Evolutionary conservation across 2,113 vertebrate genomes (phyloP).

Genomic region (Girardinichthys multiradiatus): DNA sequence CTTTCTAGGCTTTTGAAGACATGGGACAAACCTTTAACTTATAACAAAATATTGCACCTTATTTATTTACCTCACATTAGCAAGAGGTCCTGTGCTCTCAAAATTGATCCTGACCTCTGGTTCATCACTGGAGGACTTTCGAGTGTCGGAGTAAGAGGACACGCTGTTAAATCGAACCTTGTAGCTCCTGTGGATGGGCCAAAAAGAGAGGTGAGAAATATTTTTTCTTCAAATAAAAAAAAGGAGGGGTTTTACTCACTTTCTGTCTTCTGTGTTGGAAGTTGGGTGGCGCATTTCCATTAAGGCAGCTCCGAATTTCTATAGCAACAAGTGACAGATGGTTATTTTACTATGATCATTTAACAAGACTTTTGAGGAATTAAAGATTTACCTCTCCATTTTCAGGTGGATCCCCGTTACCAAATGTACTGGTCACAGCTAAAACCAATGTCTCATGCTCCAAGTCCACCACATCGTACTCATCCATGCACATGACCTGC

Average conservation of each 20-base stretch:
- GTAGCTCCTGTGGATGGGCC: slow-evolving; percentile 86
- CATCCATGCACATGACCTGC: slow-evolving; percentile 95
- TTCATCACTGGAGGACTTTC: slow-evolving; percentile 90
- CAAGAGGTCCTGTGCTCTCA: slow-evolving; percentile 93
- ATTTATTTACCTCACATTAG: slow-evolving; percentile 89
- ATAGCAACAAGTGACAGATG: slow-evolving; percentile 8
- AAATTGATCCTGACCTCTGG: slow-evolving; percentile 89
- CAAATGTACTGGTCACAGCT: slow-evolving; percentile 95
- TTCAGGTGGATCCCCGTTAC: slow-evolving; percentile 95
- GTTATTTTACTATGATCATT: not conserved
- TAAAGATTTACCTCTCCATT: slow-evolving; percentile 88
- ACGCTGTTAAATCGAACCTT: slow-evolving; percentile 98
- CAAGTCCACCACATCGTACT: slow-evolving; percentile 93
- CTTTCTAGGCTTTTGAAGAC: too few relatives aligned
- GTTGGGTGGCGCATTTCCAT: slow-evolving; percentile 98
- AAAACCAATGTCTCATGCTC: slow-evolving; percentile 94
- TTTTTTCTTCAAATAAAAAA: not conserved
- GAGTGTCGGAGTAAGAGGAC: slow-evolving; percentile 92
- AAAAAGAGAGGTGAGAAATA: slow-evolving; percentile 1
- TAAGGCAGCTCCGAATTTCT: slow-evolving; percentile 95
- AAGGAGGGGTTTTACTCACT: slow-evolving; percentile 80
- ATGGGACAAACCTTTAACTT: not conserved
- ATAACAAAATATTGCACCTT: not conserved
- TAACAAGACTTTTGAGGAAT: not conserved
- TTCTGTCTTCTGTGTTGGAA: slow-evolving; percentile 90